Evolutionary conservation across 2,797 vertebrate genomes (phyloP).

Genomic region (Alauda arvensis): DNA sequence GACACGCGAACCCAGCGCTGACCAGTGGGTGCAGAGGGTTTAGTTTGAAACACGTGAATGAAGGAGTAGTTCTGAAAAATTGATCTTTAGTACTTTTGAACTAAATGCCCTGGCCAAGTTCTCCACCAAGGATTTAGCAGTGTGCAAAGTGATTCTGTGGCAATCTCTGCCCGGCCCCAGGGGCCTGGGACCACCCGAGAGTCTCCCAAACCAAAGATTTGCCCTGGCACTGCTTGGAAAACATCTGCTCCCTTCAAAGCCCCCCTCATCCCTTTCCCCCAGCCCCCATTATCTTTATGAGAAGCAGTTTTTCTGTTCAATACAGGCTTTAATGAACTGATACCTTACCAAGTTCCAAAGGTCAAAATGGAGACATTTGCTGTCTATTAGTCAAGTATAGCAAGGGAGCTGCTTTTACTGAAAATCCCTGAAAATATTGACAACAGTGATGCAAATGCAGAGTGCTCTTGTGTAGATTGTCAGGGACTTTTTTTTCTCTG

Average conservation of each 20-base stretch:
- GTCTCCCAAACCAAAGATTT: constrained; percentile 96
- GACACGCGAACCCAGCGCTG: constrained; percentile 50
- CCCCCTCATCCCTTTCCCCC: constrained; percentile 21
- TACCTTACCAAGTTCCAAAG: constrained; percentile 78
- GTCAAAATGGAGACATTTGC: constrained; percentile 84
- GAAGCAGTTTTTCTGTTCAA: constrained; percentile 74
- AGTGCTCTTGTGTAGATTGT: constrained; percentile 92
- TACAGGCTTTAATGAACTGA: constrained; percentile 75
- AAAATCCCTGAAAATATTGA: constrained; percentile 74
- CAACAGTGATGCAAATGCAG: constrained; percentile 78
- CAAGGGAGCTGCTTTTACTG: constrained; percentile 74
- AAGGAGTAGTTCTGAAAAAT: constrained; percentile 67
- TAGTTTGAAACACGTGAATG: constrained; percentile 63
- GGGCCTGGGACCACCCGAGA: constrained; percentile 75
- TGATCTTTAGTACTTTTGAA: constrained; percentile 42
- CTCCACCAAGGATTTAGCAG: constrained; percentile 79
- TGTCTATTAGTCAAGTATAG: constrained; percentile 74
- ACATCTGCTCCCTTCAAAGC: constrained; percentile 59
- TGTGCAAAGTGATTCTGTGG: constrained; percentile 64
- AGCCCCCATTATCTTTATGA: constrained; percentile 60
- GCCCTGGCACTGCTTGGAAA: constrained; percentile 83
- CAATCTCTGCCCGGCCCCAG: constrained; percentile 67
- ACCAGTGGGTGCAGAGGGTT: constrained; percentile 46
- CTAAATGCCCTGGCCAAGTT: constrained; percentile 63
- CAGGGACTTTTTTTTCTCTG: constrained; percentile 95